A percentile compares a stretch with the other conserved stretches of the same genome.
Conservation (phyloP, 2,113 vertebrate species). For the Neolamprologus falcicula region DNA sequence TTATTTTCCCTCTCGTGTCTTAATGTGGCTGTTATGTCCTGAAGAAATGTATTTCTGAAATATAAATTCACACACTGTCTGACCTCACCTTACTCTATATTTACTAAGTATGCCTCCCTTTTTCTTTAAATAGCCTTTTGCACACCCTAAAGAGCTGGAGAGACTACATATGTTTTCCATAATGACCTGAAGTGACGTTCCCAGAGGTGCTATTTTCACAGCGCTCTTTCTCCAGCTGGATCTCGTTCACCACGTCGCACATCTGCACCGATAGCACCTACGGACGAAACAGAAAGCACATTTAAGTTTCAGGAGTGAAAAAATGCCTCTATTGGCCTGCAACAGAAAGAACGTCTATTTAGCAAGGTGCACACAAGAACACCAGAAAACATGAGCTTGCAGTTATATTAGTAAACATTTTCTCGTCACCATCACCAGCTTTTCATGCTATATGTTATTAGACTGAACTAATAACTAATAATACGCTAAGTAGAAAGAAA, state of each 20-base stretch:
- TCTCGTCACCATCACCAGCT: background rate
- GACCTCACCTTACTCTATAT: background rate
- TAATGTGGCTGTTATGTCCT: background rate
- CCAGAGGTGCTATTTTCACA: constrained; percentile 61
- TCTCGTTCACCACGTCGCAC: constrained; percentile 70
- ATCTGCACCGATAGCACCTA: constrained; percentile 64
- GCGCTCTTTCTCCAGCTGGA: constrained; percentile 61
- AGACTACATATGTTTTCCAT: background rate
- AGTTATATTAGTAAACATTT: background rate
- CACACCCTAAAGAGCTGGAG: background rate
- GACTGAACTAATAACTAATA: background rate
- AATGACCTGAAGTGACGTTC: constrained; percentile 69
- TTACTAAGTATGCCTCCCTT: background rate
- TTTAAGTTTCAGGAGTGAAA: background rate
- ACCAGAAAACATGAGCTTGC: background rate
- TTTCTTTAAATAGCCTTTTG: constrained; percentile 6
- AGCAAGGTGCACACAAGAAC: background rate
- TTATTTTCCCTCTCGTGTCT: background rate
- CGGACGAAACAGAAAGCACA: background rate
- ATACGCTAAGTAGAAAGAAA: constrained; percentile 1
- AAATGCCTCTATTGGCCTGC: background rate
- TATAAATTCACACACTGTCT: background rate
- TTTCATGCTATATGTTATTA: background rate
- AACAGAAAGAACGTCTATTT: background rate
- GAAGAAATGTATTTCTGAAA: background rate